These are phyloP conservation scores for Oligia latruncula DNA, from an alignment of 2,888 invertebrate species.

Conservation along the genomic window DNA sequence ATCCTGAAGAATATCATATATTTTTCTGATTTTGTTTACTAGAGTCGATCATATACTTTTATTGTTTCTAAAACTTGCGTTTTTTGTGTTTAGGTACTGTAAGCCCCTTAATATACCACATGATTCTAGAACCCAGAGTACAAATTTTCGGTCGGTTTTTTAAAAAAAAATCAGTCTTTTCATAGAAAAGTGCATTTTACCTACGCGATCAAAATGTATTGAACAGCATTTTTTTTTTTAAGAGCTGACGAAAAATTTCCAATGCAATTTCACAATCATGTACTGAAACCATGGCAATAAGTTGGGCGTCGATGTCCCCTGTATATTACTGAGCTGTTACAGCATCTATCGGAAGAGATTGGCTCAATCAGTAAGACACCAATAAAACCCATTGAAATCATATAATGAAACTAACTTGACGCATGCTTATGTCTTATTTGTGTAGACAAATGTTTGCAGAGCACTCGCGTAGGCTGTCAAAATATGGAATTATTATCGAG, in stretches of 20 bases:
- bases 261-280: background rate
- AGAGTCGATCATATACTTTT: too few relatives aligned
- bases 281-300: background rate
- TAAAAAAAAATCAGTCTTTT: too few relatives aligned
- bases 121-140: background rate
- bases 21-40: too few relatives aligned
- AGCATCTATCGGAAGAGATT: background rate
- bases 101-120: background rate
- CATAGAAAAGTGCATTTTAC: too few relatives aligned
- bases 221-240: background rate
- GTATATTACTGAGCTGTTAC: background rate
- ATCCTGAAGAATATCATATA: too few relatives aligned
- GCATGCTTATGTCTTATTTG: slow-evolving; percentile 1
- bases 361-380: background rate
- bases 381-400: background rate
- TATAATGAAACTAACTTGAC: slow-evolving; percentile 10
- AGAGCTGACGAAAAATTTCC: background rate
- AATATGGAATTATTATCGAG: slow-evolving; percentile 27
- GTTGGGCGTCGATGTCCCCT: background rate
- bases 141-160: background rate
- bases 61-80: too few relatives aligned
- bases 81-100: too few relatives aligned
- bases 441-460: slow-evolving; percentile 28
- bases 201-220: too few relatives aligned
- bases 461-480: slow-evolving; percentile 25